Base-by-base conservation (phyloP, 2,888 invertebrate species). In the Chymomyza amoena region DNA sequence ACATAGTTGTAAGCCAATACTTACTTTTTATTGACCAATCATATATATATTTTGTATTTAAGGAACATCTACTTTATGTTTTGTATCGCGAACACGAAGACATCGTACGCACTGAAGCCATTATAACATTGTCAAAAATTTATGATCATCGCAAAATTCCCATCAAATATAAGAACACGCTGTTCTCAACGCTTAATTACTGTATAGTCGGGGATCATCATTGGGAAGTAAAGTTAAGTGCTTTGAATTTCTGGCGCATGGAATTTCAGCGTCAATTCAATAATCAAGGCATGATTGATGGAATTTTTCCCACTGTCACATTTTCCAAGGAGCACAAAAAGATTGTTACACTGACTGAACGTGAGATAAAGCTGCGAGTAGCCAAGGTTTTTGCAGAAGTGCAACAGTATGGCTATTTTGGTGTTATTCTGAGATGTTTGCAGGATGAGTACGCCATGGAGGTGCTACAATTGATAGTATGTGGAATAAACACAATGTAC, bases 241-340 rank as follows among this genome's bases (percentile, higher is more conserved):
- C 96, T 0, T 89, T 97, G 1, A 92, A 93, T 69, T 96, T 95
- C 85, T 97, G 96, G 96, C 93, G 93, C 66, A 92, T 93, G 13
- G 94, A 95, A 25, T 94, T 96, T 59, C 92, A 93, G 32, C 93
- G 93, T 0, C 93, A 94, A 65, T 91, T 96, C 9, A 93, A 93
- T 0, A 94, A 96, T 83, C 96, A 96, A 91, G 96, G 96, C n/a
- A 96, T 96, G 95, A 93, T 96, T 13, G 96, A 97, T 87, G 96
- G 96, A 0, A 93, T 92, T 0, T 96, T 96, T 90, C 96, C 96
- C 0, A 93, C 93, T 0, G 95, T 96, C 0, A 96, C 96, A 0
- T 96, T 96, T 89, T 96, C 96, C 0, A 95, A 94, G 84, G 95
- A 96, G 89, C 93, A 95, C 6, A 93, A 94, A 69, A 96, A 96